These are phyloP conservation scores for Tribolium freemani DNA, from an alignment of 2,888 invertebrate species.

Conservation along the genomic window DNA sequence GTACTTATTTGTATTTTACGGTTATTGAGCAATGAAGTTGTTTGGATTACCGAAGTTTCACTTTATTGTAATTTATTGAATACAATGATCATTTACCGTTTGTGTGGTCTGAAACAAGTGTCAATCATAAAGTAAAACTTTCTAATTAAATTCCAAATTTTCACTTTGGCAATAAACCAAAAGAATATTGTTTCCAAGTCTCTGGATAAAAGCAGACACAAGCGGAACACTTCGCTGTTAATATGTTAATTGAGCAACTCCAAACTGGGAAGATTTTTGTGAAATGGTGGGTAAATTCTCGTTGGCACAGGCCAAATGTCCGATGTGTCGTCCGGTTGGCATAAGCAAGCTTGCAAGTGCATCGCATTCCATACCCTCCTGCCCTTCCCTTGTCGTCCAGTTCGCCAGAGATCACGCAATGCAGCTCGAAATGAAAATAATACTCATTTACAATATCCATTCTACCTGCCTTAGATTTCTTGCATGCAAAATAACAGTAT, in stretches of 20 bases:
- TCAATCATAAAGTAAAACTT: slow-evolving; percentile 11
- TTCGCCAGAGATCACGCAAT: slow-evolving; percentile 35
- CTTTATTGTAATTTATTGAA: slow-evolving; percentile 17
- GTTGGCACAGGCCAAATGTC: background rate
- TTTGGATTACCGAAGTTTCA: slow-evolving; percentile 12
- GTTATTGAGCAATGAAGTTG: slow-evolving; percentile 16
- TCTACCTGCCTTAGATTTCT: slow-evolving; percentile 24
- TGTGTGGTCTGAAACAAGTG: background rate
- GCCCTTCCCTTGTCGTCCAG: slow-evolving; percentile 26
- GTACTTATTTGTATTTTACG: slow-evolving; percentile 18
- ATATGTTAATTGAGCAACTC: background rate
- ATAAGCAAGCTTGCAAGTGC: slow-evolving; percentile 27
- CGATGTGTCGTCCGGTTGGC: background rate
- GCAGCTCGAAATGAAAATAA: slow-evolving; percentile 38
- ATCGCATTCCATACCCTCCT: slow-evolving; percentile 24
- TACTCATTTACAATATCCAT: slow-evolving; percentile 33
- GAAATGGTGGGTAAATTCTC: background rate
- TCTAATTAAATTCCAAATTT: slow-evolving; percentile 2
- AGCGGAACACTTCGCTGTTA: too few species aligned
- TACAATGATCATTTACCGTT: slow-evolving; percentile 3
- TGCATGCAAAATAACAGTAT: slow-evolving; percentile 29
- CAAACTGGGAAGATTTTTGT: background rate
- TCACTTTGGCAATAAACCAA: background rate
- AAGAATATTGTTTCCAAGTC: background rate
- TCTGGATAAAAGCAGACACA: too few species aligned